A percentile compares a stretch with the other conserved stretches of the same genome.
Evolutionary conservation across 2,888 invertebrate species (phyloP).

Genomic region (Ectemnius lituratus): DNA sequence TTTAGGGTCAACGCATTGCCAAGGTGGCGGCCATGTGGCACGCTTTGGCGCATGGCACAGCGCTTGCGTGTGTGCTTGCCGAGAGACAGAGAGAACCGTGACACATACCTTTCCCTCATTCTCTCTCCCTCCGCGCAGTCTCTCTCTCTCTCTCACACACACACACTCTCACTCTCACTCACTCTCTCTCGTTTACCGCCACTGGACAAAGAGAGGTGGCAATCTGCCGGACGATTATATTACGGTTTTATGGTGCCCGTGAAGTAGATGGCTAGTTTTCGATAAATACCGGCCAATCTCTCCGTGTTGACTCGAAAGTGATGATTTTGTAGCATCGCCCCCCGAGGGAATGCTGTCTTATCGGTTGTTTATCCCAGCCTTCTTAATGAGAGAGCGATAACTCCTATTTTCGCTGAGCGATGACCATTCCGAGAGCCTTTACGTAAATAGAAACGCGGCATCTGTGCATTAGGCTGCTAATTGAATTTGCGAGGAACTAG

Average conservation of each 20-base stretch:
- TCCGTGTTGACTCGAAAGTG: no score
- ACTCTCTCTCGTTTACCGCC: neutral
- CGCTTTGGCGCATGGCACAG: conserved; percentile 66
- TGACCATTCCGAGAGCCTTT: neutral
- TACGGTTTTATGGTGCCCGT: no score
- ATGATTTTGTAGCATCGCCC: no score
- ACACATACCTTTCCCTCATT: neutral
- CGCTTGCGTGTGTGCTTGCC: conserved; percentile 56
- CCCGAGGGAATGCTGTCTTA: no score
- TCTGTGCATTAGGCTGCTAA: neutral
- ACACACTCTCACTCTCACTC: no score
- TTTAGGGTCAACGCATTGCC: conserved; percentile 76
- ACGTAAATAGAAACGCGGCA: neutral
- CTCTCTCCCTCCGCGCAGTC: neutral
- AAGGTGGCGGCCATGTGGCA: conserved; percentile 76
- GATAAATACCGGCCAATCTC: no score
- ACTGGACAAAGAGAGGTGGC: no score
- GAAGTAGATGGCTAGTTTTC: no score
- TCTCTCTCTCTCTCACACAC: neutral
- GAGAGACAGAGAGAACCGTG: no score
- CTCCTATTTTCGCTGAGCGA: neutral
- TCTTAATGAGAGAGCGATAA: no score
- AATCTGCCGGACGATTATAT: no score
- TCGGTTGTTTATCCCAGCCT: no score
- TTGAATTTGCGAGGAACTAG: conserved; percentile 2